A percentile compares a stretch with the other conserved stretches of the same genome.
phyloP scores from a whole-genome alignment of 2,888 invertebrate species.

The Cheilosia soror region DNA sequence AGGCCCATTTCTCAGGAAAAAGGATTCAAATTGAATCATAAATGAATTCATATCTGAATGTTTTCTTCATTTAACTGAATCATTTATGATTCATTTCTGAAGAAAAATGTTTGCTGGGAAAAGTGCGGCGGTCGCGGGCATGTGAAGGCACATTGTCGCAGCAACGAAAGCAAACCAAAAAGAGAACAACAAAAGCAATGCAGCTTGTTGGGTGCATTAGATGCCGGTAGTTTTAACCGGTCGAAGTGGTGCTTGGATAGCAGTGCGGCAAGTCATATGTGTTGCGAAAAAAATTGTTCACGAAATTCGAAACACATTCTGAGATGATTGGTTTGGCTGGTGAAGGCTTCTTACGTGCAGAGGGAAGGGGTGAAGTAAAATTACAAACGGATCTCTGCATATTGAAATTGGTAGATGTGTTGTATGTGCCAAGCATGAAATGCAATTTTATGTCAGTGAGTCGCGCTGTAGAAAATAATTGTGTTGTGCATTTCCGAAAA shows the following conservation, averaged over 20 bases:
- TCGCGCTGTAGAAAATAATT: constrained; percentile 37
- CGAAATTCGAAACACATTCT: constrained; percentile 36
- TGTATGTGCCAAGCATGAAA: constrained; percentile 47
- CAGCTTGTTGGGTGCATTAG: constrained; percentile 31
- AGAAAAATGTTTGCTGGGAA: too few species aligned
- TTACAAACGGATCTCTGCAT: constrained; percentile 45
- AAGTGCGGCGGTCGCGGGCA: constrained; percentile 35
- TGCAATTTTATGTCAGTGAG: constrained; percentile 47
- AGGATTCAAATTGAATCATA: too few species aligned
- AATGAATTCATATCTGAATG: too few species aligned
- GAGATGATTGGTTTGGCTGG: constrained; percentile 41
- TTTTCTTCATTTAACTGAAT: too few species aligned
- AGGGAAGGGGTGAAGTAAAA: constrained; percentile 44
- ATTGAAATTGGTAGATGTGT: constrained; percentile 46
- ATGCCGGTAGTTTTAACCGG: constrained; percentile 33
- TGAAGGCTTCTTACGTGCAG: constrained; percentile 40
- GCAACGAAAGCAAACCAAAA: constrained; percentile 18
- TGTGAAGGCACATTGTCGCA: constrained; percentile 34
- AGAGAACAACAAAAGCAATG: constrained; percentile 40
- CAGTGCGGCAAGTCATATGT: constrained; percentile 39
- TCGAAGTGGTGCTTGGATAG: constrained; percentile 41
- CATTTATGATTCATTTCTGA: too few species aligned
- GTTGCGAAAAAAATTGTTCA: constrained; percentile 33
- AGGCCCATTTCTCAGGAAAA: too few species aligned
- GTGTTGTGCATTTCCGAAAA: constrained; percentile 36